A percentile compares a stretch with the other conserved stretches of the same genome.
Evolutionary conservation across 2,888 invertebrate species (phyloP).

Genomic region (Encarsia formosa): DNA sequence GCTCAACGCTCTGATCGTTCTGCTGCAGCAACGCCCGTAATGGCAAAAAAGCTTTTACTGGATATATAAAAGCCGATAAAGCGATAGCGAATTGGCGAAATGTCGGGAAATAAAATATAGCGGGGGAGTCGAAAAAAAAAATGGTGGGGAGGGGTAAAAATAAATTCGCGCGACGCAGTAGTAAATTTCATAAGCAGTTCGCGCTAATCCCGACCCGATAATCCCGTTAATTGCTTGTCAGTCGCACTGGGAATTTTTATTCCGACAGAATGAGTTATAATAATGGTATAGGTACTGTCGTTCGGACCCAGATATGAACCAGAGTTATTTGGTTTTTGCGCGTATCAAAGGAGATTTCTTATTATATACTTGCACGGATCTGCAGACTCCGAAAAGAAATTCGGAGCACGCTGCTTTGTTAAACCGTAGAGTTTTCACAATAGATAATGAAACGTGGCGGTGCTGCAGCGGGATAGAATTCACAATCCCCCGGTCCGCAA

Average conservation of each 20-base stretch:
- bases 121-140: not conserved
- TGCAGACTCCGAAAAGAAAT: conserved; percentile 4
- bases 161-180: conserved; percentile 1
- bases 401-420: conserved; percentile 20
- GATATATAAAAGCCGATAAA: conserved; percentile 18
- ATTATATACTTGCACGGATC: not conserved
- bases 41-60: conserved; percentile 8
- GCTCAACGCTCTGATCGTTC: conserved; percentile 6
- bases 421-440: conserved; percentile 18
- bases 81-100: conserved; percentile 10
- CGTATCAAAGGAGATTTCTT: conserved; percentile 14
- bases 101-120: not conserved
- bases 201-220: conserved; percentile 27
- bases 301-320: no score
- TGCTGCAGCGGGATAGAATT: conserved; percentile 1
- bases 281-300: no score
- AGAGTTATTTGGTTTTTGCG: conserved; percentile 14
- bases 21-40: no score
- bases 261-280: no score
- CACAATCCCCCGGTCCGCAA: conserved; percentile 13
- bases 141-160: not conserved
- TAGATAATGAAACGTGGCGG: conserved; percentile 20
- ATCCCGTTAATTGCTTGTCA: conserved; percentile 36
- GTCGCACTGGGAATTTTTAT: conserved; percentile 30
- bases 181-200: conserved; percentile 23